These are phyloP conservation scores for Drosophila vallismaia DNA, from an alignment of 2,888 invertebrate species.

Conservation along the genomic window DNA sequence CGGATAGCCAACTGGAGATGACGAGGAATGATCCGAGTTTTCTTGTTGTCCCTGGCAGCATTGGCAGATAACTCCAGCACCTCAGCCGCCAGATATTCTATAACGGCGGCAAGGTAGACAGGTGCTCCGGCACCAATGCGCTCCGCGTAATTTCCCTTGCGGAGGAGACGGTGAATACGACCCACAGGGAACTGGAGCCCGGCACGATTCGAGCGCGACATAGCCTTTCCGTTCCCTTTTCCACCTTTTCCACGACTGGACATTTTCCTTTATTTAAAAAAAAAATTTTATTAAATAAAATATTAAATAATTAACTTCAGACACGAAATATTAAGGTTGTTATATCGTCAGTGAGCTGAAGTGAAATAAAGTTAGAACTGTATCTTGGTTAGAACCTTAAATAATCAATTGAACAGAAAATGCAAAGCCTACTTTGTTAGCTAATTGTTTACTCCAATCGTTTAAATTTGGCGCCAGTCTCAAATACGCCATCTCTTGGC, in stretches of 20 bases:
- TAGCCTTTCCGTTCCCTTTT: constrained; percentile 82
- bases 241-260: constrained; percentile 80
- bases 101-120: constrained; percentile 85
- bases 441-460: no score
- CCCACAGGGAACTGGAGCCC: constrained; percentile 87
- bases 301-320: constrained; percentile 7
- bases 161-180: constrained; percentile 86
- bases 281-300: no score
- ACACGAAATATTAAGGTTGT: background rate
- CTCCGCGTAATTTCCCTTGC: constrained; percentile 86
- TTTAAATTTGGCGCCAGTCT: background rate
- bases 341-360: background rate
- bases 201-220: constrained; percentile 85
- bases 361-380: background rate
- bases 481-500: background rate
- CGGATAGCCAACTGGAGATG: constrained; percentile 92
- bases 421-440: background rate
- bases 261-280: constrained; percentile 70
- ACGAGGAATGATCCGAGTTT: constrained; percentile 90
- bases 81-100: constrained; percentile 89
- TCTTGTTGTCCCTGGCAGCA: constrained; percentile 89
- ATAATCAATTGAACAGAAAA: background rate
- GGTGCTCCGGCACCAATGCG: constrained; percentile 85
- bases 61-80: constrained; percentile 87
- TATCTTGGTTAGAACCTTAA: background rate